phyloP scores from a whole-genome alignment of 2,797 vertebrate species.

The Anguilla pacifica region DNA sequence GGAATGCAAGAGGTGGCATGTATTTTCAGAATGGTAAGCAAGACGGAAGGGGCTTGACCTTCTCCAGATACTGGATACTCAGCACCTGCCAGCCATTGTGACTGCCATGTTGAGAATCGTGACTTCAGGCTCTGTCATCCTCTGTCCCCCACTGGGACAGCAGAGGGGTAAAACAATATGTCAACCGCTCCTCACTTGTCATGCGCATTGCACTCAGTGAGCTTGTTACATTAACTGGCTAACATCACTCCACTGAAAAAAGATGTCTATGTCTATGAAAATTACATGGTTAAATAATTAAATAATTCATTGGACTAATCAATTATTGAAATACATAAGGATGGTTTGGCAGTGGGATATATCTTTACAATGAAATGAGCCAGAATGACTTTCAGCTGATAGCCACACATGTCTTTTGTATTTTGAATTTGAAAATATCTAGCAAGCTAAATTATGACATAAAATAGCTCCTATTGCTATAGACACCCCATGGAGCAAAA shows the following conservation, averaged over 20 bases:
- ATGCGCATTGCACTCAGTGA: not conserved
- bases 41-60: conserved; percentile 1
- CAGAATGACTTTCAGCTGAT: not conserved
- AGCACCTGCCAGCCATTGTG: conserved; percentile 4
- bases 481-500: not conserved
- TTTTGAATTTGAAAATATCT: not conserved
- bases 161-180: conserved; percentile 5
- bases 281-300: not conserved
- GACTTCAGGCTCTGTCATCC: conserved; percentile 16
- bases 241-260: not conserved
- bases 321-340: not conserved
- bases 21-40: conserved; percentile 30
- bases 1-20: conserved; percentile 15
- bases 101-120: not conserved
- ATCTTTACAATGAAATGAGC: not conserved
- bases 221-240: not conserved
- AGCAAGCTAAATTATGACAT: not conserved
- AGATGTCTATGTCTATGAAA: not conserved
- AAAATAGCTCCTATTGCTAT: not conserved
- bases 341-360: not conserved
- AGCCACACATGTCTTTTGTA: not conserved
- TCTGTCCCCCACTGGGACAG: not conserved
- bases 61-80: conserved; percentile 23
- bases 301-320: not conserved
- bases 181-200: not conserved